These are phyloP conservation scores for Diploptera punctata DNA, from an alignment of 2,888 invertebrate species.

Conservation along the genomic window DNA sequence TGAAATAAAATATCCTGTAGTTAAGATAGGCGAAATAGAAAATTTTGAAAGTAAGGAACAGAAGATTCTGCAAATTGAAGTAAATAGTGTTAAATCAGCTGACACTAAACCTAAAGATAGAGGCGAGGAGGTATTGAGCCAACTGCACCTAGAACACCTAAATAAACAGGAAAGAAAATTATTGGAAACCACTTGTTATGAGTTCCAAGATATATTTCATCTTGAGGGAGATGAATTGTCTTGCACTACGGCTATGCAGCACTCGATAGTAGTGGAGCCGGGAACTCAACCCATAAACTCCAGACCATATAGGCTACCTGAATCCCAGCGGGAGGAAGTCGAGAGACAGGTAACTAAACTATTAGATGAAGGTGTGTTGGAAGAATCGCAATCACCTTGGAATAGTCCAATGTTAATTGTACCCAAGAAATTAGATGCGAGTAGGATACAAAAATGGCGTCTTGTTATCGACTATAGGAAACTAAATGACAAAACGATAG, in stretches of 20 bases:
- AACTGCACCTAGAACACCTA: background rate
- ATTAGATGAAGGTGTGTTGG: too few relatives aligned
- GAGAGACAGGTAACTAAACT: background rate
- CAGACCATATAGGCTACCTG: background rate
- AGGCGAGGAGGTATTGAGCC: background rate
- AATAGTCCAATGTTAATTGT: too few relatives aligned
- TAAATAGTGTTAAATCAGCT: too few relatives aligned
- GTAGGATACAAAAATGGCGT: too few relatives aligned
- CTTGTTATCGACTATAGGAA: constrained; percentile 47
- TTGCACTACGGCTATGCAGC: background rate
- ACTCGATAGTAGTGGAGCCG: background rate
- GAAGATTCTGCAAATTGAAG: too few relatives aligned
- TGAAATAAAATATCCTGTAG: background rate
- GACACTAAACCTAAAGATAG: background rate
- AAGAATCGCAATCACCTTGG: too few relatives aligned
- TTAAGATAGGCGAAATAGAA: background rate
- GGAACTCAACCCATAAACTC: too few relatives aligned
- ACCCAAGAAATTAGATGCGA: too few relatives aligned
- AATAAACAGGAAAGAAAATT: background rate
- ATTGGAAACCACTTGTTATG: background rate
- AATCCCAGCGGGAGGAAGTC: background rate
- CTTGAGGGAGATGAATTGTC: too few relatives aligned
- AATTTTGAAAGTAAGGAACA: background rate
- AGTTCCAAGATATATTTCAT: background rate
- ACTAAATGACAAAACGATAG: constrained; percentile 40